Base-by-base conservation (phyloP, 2,113 vertebrate species). In the Cichladusa arquata region DNA sequence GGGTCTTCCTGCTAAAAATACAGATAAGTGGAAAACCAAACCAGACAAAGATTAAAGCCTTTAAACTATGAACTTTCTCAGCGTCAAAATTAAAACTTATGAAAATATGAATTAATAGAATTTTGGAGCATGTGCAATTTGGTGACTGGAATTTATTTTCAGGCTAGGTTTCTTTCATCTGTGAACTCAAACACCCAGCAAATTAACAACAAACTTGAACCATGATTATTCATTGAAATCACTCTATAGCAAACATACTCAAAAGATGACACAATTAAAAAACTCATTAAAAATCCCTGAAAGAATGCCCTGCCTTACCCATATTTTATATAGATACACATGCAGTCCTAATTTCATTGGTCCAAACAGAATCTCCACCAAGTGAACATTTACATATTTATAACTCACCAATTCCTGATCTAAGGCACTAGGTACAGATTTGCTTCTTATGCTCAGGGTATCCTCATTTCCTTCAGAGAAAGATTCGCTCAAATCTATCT, bases 381-480 rank as follows among this genome's bases (percentile, higher is more conserved):
- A 19, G 60, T 56, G 70, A 78, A 50, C 2, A 69, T 69, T 92
- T 58, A 34, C 28, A 8, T 71, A 44, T 61, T 84, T 91, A 17
- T 44, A 93, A 97, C 98, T 98, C 95, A 98, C 98, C 98, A 97
- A 48, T 17, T 98, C 97, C 86, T 98, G 98, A 38, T 99, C 98
- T 86, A 99, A 98, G 78, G 93, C 93, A 67, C 98, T 99, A n/a
- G 99, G 98, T 48, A 99, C 98, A 36, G 99, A 99, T 69, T 91
- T 99, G 97, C 98, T 99, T 87, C 98, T 98, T 82, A 98, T 64
- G 54, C 98, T 98, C 94, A 98, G 57, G 64, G 96, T 90, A 23
- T 99, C 98, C 8, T 98, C 98, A 69, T 98, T 98, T 86, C 88
- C 98, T 85, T 98, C 99, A 56, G 97, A 97, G 76, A 97, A 98